A percentile compares a stretch with the other conserved stretches of the same genome.
Evolutionary conservation across 35 echinoderm and acorn worm genomes (phyloP).

Genomic region (Chiridota heheva): DNA sequence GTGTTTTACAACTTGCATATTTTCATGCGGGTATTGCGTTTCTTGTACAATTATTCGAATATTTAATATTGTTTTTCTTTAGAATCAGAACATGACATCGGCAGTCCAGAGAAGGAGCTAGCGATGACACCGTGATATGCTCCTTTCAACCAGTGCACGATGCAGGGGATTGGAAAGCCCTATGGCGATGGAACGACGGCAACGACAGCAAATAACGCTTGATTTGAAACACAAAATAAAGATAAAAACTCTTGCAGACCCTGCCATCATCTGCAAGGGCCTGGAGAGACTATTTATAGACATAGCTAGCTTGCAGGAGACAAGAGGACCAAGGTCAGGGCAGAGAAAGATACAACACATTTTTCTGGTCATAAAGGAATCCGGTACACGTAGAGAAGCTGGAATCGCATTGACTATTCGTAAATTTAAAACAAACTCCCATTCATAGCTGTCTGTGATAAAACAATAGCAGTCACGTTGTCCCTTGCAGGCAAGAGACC

Average conservation of each 20-base stretch:
- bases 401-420: slow-evolving; percentile 54
- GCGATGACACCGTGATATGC: not conserved
- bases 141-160: not conserved
- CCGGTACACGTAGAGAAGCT: slow-evolving; percentile 2
- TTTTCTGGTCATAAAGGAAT: slow-evolving; percentile 28
- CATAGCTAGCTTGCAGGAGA: slow-evolving; percentile 62
- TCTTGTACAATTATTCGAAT: too few species aligned
- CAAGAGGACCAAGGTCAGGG: slow-evolving; percentile 33
- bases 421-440: slow-evolving; percentile 27
- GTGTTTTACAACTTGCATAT: too few species aligned
- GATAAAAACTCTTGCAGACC: not conserved
- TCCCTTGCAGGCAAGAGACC: not conserved
- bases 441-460: not conserved
- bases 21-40: too few species aligned
- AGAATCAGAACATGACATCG: not conserved
- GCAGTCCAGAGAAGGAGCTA: not conserved
- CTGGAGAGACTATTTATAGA: slow-evolving; percentile 36
- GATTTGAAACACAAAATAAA: slow-evolving; percentile 21
- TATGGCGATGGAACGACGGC: not conserved
- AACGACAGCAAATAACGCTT: too few species aligned
- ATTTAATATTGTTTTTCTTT: too few species aligned
- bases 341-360: slow-evolving; percentile 16
- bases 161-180: not conserved
- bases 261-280: not conserved
- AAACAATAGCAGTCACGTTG: not conserved